A percentile compares a stretch with the other conserved stretches of the same genome.
Conservation (phyloP, 2,113 vertebrate genomes). For the Neolamprologus sp. region DNA sequence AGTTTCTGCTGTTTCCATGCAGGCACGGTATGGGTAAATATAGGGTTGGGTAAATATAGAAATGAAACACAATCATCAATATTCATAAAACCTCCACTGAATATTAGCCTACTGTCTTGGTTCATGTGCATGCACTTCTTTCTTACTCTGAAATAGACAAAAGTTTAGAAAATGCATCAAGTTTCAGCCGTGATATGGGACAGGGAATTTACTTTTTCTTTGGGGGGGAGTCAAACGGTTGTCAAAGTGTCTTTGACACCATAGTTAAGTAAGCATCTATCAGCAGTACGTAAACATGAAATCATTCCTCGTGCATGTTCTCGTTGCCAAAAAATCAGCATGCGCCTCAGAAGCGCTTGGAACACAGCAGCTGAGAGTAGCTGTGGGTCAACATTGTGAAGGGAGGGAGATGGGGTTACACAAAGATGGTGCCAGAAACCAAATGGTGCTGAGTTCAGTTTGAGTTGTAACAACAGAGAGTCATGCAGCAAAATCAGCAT, state of each 20-base stretch:
- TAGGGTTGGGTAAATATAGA: neutral
- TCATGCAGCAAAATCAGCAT: slow-evolving; percentile 20
- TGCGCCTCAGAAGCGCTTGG: slow-evolving; percentile 12
- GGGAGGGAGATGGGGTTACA: neutral
- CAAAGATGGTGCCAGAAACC: slow-evolving; percentile 9
- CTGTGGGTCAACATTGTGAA: neutral
- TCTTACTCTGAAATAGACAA: neutral
- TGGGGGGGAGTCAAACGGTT: neutral
- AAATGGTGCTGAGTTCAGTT: slow-evolving; percentile 3
- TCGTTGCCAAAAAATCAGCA: slow-evolving; percentile 9
- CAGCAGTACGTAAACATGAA: neutral
- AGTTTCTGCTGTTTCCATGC: neutral
- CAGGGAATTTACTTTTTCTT: neutral
- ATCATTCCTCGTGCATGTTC: neutral
- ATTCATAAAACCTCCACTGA: neutral
- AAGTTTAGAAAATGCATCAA: neutral
- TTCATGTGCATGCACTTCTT: neutral
- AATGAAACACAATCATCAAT: neutral
- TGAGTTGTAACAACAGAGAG: slow-evolving; percentile 9
- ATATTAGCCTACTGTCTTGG: neutral
- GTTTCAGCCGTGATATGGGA: neutral
- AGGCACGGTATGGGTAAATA: neutral
- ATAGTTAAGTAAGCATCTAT: slow-evolving; percentile 1
- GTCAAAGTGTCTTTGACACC: neutral
- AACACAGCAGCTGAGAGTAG: neutral